phyloP scores from a whole-genome alignment of 2,888 invertebrate genomes.

The Plebejus melissa region DNA sequence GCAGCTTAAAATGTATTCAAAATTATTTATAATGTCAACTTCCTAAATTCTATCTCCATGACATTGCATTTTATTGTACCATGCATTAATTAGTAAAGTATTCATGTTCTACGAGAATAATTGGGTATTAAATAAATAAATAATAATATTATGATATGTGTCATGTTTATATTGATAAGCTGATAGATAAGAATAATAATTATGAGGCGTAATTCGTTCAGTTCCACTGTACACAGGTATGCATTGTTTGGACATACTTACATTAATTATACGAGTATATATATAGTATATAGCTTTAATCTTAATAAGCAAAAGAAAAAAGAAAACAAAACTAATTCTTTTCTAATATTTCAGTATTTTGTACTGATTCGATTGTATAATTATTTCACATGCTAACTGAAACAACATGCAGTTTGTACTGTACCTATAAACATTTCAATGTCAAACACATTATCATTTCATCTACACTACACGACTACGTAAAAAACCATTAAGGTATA shows the following conservation, averaged over 20 bases:
- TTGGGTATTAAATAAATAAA: background rate
- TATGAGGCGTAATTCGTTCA: background rate
- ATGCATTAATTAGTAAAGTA: background rate
- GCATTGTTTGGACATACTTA: background rate
- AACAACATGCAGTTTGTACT: background rate
- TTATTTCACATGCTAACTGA: background rate
- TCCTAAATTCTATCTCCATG: background rate
- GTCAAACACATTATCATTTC: slow-evolving; percentile 1
- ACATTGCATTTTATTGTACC: background rate
- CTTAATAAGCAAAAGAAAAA: background rate
- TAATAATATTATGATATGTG: background rate
- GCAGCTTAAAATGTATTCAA: background rate
- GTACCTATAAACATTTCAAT: background rate
- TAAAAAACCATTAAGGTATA: background rate
- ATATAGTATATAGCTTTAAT: too few relatives aligned
- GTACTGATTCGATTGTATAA: background rate
- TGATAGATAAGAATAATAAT: background rate
- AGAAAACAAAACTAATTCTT: background rate
- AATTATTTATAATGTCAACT: background rate
- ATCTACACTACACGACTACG: background rate
- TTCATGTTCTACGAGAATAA: background rate
- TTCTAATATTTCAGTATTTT: background rate
- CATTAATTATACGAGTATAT: background rate
- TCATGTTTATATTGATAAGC: background rate
- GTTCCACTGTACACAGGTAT: background rate